phyloP scores from a whole-genome alignment of 1,140 invertebrate genomes.

The Trachymyrmex cornetzi region DNA sequence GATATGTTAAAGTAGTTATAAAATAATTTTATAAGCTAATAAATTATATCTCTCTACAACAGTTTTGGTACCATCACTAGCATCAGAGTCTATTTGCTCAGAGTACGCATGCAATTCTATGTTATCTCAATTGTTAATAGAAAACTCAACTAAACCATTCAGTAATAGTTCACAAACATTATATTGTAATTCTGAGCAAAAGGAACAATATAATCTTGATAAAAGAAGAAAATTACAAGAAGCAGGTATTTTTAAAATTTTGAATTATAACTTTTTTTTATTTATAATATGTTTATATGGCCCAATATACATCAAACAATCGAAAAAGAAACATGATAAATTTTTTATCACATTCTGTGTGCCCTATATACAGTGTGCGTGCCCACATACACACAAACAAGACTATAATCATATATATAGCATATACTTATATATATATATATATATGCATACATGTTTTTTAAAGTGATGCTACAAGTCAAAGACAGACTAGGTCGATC shows the following conservation, averaged over 20 bases:
- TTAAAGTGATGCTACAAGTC: constrained; percentile 78
- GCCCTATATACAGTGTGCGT: too few relatives aligned
- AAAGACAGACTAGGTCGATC: constrained; percentile 85
- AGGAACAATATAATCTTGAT: neutral
- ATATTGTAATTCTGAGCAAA: neutral
- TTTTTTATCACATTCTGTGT: too few relatives aligned
- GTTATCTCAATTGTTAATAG: neutral
- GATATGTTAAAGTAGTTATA: neutral
- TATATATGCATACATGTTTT: constrained; percentile 31
- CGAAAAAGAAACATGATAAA: too few relatives aligned
- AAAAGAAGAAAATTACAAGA: constrained; percentile 48
- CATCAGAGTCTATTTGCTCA: neutral
- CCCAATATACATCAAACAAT: too few relatives aligned
- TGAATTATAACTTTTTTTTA: neutral
- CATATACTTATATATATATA: neutral
- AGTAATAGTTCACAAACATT: neutral
- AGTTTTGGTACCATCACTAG: neutral
- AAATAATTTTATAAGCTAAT: neutral
- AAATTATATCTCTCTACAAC: neutral
- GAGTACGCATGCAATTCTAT: neutral
- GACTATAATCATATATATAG: too few relatives aligned
- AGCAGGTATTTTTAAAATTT: constrained; percentile 41
- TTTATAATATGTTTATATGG: too few relatives aligned
- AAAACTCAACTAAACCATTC: neutral
- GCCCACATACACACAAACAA: too few relatives aligned